Evolutionary conservation across 2,797 vertebrate genomes (phyloP), one percentile per base, ranked within the genome.

Genomic region (Anguilla marmorata): DNA sequence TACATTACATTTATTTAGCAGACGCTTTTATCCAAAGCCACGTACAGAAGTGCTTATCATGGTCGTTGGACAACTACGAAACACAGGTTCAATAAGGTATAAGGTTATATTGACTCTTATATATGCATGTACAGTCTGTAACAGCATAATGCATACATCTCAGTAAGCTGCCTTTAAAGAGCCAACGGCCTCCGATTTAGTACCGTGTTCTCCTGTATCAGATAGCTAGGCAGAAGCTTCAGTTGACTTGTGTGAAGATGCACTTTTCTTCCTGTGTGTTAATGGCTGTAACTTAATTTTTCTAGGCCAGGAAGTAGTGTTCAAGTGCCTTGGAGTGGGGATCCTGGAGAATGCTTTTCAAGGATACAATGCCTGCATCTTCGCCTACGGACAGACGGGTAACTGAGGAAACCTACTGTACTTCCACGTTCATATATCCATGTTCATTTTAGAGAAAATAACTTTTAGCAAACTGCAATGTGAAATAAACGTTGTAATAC

Each of bases 361-460:
- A 94, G 99, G 99, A 95, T 99, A 99, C 93, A 99, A 99, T 6
- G 99, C 99, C 94, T 99, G 99, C 94, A 99, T 99, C 95, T 99
- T 99, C 95, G 99, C 99, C 91, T 99, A 99, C 92, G 99, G 99
- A 96, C 99, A 99, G 95, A 99, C 99, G 96, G 99, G 99, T 99
- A 95, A 96, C 91, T 89, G 9, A 79, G 54, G 27, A 90, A 91
- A 89, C 84, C 76, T 41, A 41, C 37, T 41, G 37, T 41, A 41
- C 37, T 41, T 41, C 37, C 37, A 41, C 37, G 37, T 41, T 41
- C 2, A 41, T 41, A 89, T 60, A 87, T 56, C 0, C 63, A 16
- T 50, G 37, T 54, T 86, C 16, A 76, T 52, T 52, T 52, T 52
- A 30, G 69, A 2, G 30, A 9, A 16, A 66, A 66, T 66, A 24